Evolutionary conservation across 2,797 vertebrate genomes (phyloP).

Genomic region (Sciurus carolinensis): DNA sequence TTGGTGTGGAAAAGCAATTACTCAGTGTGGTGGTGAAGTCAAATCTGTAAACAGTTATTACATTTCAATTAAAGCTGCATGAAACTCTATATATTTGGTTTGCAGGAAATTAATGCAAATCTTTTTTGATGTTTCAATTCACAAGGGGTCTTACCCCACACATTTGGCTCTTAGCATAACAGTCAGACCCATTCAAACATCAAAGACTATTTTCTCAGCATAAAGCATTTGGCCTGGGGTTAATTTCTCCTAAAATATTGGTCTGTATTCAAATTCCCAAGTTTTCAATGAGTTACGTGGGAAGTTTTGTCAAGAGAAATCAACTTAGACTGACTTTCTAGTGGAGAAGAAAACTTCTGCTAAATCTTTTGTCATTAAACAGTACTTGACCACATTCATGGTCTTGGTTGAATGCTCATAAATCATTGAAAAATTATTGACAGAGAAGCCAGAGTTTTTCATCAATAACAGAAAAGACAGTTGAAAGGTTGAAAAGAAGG

Average conservation of each 20-base stretch:
- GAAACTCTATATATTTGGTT: conserved; percentile 76
- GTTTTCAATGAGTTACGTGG: background rate
- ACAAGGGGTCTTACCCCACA: conserved; percentile 63
- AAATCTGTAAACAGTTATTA: conserved; percentile 81
- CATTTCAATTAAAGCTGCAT: conserved; percentile 80
- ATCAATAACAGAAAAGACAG: background rate
- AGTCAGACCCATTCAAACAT: conserved; percentile 68
- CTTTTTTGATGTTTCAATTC: conserved; percentile 81
- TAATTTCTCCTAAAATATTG: conserved; percentile 63
- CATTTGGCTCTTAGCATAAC: conserved; percentile 71
- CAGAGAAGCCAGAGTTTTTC: background rate
- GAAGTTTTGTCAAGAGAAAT: conserved; percentile 56
- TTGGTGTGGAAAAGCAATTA: conserved; percentile 73
- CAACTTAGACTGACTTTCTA: conserved; percentile 16
- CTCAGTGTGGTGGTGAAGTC: conserved; percentile 38
- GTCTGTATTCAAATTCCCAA: conserved; percentile 54
- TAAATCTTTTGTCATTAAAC: conserved; percentile 11
- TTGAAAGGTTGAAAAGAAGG: background rate
- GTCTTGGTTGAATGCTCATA: background rate
- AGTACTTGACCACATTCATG: background rate
- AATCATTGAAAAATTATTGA: background rate
- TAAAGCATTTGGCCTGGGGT: conserved; percentile 69
- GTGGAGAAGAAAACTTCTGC: conserved; percentile 20
- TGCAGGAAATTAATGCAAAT: conserved; percentile 80
- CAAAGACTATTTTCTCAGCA: conserved; percentile 73